Evolutionary conservation across 1,140 invertebrate genomes (phyloP), one percentile per base, ranked within the genome.

Genomic region (Zaprionus kolodkinae): DNA sequence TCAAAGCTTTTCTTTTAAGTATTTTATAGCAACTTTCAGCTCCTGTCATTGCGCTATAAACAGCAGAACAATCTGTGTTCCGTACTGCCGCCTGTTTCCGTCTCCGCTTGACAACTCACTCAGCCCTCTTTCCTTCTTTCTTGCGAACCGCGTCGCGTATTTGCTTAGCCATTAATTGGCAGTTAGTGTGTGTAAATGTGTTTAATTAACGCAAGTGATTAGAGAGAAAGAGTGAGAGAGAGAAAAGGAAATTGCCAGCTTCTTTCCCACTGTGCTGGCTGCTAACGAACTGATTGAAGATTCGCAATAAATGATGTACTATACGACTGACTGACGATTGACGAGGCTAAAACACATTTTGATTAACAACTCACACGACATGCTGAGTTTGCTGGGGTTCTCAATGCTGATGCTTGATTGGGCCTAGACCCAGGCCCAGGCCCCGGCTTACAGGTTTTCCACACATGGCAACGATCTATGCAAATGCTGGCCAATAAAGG

Each of bases 121-220:
- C 45, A 43, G 59, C 17, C 57, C 21, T 21, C 21, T 21, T 11
- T 10, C 21, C 2, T 11, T 10, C 52, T 57, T 38, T 40, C 54
- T 43, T 36, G 12, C 56, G n/a, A 4, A 36, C 50, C 50, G 35
- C 6, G 7, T 12, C 12, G 54, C 11, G 35, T 70, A 54, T 70
- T 57, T 70, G 59, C 66, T 38, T 33, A 70, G 57, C 48, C 50
- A 43, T 72, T 72, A 67, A 76, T 66, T 72, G 69, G 6, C 62
- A 76, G 72, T 71, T 71, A 65, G 48, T 65, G 52, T 76, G 54
- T 65, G 55, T n/a, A 66, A 61, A 56, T 72, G 45, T 65, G 69
- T 66, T 72, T 72, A 76, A 76, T 76, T 76, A 66, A 55, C 30
- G 69, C 68, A 67, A 67, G 35, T 66, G 63, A 76, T 76, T 67